Conservation (phyloP, 2,797 vertebrate species). For the Sciurus carolinensis region DNA sequence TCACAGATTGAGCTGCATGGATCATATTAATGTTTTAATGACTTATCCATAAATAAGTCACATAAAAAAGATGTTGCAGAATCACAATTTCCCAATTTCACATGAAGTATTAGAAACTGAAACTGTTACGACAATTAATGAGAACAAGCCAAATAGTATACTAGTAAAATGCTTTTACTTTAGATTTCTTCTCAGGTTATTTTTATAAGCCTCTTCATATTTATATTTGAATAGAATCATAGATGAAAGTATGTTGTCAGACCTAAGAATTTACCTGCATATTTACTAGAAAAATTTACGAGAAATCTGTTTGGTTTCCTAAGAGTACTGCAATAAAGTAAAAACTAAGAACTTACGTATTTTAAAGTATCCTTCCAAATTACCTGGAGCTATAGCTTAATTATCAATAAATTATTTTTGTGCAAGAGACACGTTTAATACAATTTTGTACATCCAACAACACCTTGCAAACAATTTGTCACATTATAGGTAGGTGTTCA, state of each 20-base stretch:
- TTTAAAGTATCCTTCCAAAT: background rate
- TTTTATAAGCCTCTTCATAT: background rate
- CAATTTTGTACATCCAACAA: background rate
- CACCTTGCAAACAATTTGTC: background rate
- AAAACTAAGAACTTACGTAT: background rate
- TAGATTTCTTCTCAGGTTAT: background rate
- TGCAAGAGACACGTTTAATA: background rate
- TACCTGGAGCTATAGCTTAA: conserved; percentile 16
- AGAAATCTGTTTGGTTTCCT: background rate
- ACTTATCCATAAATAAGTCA: background rate
- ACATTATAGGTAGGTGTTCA: background rate
- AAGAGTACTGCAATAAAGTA: background rate
- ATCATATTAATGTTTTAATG: background rate
- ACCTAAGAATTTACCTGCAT: background rate
- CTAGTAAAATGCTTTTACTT: background rate
- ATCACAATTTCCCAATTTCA: background rate
- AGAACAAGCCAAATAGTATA: background rate
- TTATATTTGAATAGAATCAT: background rate
- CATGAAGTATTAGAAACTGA: background rate
- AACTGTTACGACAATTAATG: background rate
- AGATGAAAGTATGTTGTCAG: too few relatives aligned
- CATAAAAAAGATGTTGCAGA: background rate
- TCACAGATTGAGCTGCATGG: background rate
- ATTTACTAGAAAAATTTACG: background rate
- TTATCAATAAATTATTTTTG: background rate